These are phyloP conservation scores for Xenopus laevis DNA, from an alignment of 2,113 vertebrate genomes.

Conservation along the genomic window DNA sequence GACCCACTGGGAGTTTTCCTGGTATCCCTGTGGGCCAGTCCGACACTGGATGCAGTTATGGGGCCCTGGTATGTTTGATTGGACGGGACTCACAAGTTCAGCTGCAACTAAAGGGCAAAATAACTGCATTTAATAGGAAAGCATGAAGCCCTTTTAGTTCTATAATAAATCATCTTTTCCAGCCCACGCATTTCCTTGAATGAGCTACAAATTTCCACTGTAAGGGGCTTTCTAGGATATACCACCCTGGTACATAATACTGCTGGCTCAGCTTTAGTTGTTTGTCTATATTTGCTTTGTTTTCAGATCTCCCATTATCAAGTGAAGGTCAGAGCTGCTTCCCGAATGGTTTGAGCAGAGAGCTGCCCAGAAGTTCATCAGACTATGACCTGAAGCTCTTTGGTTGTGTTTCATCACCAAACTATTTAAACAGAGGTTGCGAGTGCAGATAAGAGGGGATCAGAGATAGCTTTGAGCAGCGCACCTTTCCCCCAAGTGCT, in stretches of 20 bases:
- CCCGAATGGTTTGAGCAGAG: background rate
- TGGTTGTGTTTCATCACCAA: constrained; percentile 56
- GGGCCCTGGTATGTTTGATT: too few species aligned
- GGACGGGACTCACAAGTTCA: too few species aligned
- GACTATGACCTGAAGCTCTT: constrained; percentile 44
- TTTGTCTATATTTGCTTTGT: constrained; percentile 40
- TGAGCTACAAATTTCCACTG: too few species aligned
- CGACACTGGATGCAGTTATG: too few species aligned
- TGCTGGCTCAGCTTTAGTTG: background rate
- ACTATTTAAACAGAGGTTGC: constrained; percentile 49
- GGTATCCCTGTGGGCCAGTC: too few species aligned
- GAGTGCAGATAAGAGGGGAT: constrained; percentile 49
- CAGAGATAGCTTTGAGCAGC: constrained; percentile 11
- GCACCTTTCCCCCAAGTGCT: constrained; percentile 26
- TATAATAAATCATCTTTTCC: too few species aligned
- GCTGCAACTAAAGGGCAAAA: too few species aligned
- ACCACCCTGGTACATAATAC: constrained; percentile 46
- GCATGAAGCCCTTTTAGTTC: too few species aligned
- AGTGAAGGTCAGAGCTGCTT: constrained; percentile 42
- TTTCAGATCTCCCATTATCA: constrained; percentile 50
- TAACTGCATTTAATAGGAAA: too few species aligned
- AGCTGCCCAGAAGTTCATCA: constrained; percentile 53
- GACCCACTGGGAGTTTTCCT: too few species aligned
- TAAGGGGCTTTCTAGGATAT: too few species aligned
- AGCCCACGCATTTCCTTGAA: too few species aligned